Percentiles rank a stretch among this genome's conserved stretches.
Evolutionary conservation across 1,140 invertebrate genomes (phyloP).

Genomic region (Sitobion miscanthi): DNA sequence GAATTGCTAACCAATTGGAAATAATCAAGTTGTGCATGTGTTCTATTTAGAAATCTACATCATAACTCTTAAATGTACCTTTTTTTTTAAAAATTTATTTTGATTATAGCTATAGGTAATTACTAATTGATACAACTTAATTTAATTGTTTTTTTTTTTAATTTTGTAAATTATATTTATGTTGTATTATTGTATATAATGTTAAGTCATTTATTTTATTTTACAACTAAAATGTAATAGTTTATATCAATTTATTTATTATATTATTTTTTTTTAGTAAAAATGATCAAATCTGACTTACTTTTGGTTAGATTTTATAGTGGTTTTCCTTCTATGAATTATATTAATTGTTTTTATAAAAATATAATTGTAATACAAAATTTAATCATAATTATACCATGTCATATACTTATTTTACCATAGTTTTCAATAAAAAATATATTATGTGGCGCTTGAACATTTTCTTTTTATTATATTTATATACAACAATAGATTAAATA

Average conservation of each 20-base stretch:
- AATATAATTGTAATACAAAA: neutral
- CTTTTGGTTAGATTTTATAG: neutral
- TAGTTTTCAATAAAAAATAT: too few relatives aligned
- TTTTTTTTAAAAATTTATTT: too few relatives aligned
- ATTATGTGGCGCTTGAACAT: too few relatives aligned
- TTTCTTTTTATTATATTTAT: too few relatives aligned
- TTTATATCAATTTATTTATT: neutral
- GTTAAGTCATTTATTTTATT: neutral
- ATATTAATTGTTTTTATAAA: neutral
- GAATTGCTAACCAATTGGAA: neutral
- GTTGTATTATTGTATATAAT: neutral
- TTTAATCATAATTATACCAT: neutral
- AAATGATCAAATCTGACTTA: neutral
- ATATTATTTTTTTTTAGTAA: too few relatives aligned
- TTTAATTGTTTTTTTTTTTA: neutral
- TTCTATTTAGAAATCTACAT: neutral
- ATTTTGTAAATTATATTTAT: neutral
- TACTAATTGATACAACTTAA: too few relatives aligned
- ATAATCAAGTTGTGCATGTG: neutral
- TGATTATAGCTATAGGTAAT: too few relatives aligned
- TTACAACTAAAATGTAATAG: neutral
- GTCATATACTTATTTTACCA: too few relatives aligned
- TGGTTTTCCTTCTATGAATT: neutral
- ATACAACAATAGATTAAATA: too few relatives aligned
- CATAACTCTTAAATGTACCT: too few relatives aligned